Conservation (phyloP, 2,113 vertebrate genomes). For the Ariopsis seemanni region DNA sequence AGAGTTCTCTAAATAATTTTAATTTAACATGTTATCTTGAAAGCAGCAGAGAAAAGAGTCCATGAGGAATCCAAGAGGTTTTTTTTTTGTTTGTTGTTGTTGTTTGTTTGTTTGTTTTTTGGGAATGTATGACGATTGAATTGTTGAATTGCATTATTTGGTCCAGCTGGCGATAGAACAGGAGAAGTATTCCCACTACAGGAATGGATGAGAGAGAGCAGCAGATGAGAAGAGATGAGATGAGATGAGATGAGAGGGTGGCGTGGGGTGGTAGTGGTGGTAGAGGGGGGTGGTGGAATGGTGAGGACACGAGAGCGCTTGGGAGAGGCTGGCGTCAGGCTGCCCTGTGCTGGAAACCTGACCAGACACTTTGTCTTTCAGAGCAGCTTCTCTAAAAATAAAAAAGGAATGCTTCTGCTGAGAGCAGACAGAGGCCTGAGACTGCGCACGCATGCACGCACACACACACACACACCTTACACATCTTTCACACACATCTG, state of each 20-base stretch:
- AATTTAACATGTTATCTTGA: slow-evolving; percentile 28
- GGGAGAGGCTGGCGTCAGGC: slow-evolving; percentile 69
- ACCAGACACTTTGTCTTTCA: slow-evolving; percentile 66
- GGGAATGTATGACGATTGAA: slow-evolving; percentile 35
- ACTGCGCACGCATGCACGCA: slow-evolving; percentile 48
- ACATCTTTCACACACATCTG: slow-evolving; percentile 18
- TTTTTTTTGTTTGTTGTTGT: neutral
- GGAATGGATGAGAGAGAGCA: slow-evolving; percentile 32
- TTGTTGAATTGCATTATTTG: slow-evolving; percentile 19
- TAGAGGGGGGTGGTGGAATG: neutral
- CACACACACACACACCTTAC: slow-evolving; percentile 22
- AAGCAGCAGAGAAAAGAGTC: slow-evolving; percentile 38
- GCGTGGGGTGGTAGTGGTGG: neutral
- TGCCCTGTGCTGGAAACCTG: slow-evolving; percentile 71
- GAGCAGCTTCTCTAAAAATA: slow-evolving; percentile 72
- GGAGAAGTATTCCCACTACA: slow-evolving; percentile 32
- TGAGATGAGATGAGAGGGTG: neutral
- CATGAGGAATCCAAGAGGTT: neutral
- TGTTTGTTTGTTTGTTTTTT: neutral
- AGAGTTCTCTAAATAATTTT: slow-evolving; percentile 23
- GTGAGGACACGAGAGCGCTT: slow-evolving; percentile 41
- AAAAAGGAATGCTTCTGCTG: slow-evolving; percentile 66
- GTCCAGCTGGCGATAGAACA: slow-evolving; percentile 44
- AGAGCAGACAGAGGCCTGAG: slow-evolving; percentile 64
- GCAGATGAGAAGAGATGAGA: neutral